These are phyloP conservation scores for Sphaerophoria rueppellii DNA, from an alignment of 2,888 invertebrate genomes.

Conservation along the genomic window DNA sequence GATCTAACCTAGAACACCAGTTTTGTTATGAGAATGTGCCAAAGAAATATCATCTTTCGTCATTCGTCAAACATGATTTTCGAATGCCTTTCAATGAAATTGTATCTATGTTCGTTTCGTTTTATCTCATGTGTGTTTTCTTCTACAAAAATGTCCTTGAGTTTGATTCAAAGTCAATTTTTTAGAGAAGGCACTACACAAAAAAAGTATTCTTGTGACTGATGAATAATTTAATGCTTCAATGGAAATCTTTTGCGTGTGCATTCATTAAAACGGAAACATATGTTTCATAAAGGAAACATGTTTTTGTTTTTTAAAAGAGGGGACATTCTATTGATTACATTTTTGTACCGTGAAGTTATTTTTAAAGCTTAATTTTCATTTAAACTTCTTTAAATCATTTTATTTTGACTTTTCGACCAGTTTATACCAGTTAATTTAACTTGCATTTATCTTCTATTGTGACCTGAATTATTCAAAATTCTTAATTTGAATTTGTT, in stretches of 20 bases:
- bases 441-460: no score
- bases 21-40: no score
- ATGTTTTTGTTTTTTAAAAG: not conserved
- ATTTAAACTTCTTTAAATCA: not conserved
- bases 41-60: constrained; percentile 16
- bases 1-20: not conserved
- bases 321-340: no score
- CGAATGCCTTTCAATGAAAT: constrained; percentile 51
- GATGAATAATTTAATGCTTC: constrained; percentile 42
- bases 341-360: no score
- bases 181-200: not conserved
- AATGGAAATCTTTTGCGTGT: not conserved
- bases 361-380: no score
- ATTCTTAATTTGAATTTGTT: not conserved
- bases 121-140: not conserved
- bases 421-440: not conserved
- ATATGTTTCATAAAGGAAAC: constrained; percentile 1
- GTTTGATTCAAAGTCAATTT: constrained; percentile 1
- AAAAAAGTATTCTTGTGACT: not conserved
- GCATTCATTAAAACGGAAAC: constrained; percentile 37
- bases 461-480: no score
- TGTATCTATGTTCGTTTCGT: not conserved
- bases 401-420: not conserved
- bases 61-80: constrained; percentile 52
- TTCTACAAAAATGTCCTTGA: constrained; percentile 12